phyloP scores from a whole-genome alignment of 2,113 vertebrate species.

The Xyrauchen texanus region DNA sequence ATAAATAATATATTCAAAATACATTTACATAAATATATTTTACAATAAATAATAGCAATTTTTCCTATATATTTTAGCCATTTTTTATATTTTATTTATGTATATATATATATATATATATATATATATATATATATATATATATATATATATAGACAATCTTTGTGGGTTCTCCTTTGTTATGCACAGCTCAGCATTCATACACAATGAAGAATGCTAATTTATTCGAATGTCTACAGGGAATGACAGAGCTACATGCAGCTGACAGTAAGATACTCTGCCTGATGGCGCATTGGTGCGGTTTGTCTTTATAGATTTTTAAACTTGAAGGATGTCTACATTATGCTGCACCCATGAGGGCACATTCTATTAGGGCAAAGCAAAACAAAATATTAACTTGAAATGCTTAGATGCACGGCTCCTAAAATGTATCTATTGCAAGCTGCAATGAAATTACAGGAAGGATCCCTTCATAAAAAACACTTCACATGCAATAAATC shows the following conservation, averaged over 20 bases:
- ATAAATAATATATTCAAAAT: too few species aligned
- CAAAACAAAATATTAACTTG: slow-evolving; percentile 11
- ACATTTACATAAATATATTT: too few species aligned
- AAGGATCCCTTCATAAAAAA: slow-evolving; percentile 36
- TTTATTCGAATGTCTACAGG: slow-evolving; percentile 7
- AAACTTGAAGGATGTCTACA: slow-evolving; percentile 20
- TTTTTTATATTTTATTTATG: too few species aligned
- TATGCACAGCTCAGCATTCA: slow-evolving; percentile 8
- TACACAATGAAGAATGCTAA: neutral
- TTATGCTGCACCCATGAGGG: slow-evolving; percentile 1
- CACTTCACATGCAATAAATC: slow-evolving; percentile 43
- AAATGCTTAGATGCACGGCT: slow-evolving; percentile 14
- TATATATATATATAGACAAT: too few species aligned
- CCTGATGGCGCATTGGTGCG: neutral
- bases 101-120: too few species aligned
- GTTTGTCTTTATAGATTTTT: slow-evolving; percentile 15
- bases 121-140: too few species aligned
- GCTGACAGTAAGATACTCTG: slow-evolving; percentile 23
- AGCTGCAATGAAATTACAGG: slow-evolving; percentile 23
- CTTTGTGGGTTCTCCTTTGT: neutral
- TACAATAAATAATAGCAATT: too few species aligned
- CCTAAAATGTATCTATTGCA: slow-evolving; percentile 5
- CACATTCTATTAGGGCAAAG: slow-evolving; percentile 13
- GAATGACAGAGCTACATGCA: neutral
- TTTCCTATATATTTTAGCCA: too few species aligned